These are phyloP conservation scores for Embidobia sp. DNA, from an alignment of 2,888 invertebrate species.

Conservation along the genomic window DNA sequence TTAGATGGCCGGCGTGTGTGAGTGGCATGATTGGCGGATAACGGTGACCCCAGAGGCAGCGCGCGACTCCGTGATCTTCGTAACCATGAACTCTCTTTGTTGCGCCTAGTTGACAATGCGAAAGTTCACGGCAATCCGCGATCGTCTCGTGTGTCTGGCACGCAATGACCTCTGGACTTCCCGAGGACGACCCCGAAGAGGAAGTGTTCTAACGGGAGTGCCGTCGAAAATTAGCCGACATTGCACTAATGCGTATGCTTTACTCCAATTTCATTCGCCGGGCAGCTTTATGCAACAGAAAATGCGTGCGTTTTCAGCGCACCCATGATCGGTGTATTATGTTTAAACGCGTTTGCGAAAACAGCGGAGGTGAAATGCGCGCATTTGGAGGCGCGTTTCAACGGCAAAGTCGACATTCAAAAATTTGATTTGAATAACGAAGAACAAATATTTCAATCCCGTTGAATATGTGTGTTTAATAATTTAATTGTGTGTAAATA, in stretches of 20 bases:
- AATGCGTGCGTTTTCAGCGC: neutral
- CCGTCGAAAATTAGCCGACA: slow-evolving; percentile 55
- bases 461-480: too few relatives aligned
- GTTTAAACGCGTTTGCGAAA: too few relatives aligned
- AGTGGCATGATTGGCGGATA: slow-evolving; percentile 68
- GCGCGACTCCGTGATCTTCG: slow-evolving; percentile 66
- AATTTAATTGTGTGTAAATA: too few relatives aligned
- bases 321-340: too few relatives aligned
- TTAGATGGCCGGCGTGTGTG: slow-evolving; percentile 41
- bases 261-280: slow-evolving; percentile 33
- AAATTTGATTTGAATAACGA: too few relatives aligned
- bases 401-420: too few relatives aligned
- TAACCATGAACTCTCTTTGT: slow-evolving; percentile 72
- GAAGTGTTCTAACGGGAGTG: slow-evolving; percentile 74
- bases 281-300: too few relatives aligned
- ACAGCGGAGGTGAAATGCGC: too few relatives aligned
- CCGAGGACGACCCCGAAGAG: slow-evolving; percentile 73
- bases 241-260: slow-evolving; percentile 30
- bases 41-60: slow-evolving; percentile 72
- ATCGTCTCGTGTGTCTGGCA: slow-evolving; percentile 72
- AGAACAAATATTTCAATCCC: too few relatives aligned
- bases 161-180: slow-evolving; percentile 76
- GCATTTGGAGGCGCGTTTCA: too few relatives aligned
- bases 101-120: slow-evolving; percentile 70
- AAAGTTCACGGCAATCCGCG: slow-evolving; percentile 70